These are phyloP conservation scores for Micromys minutus DNA, from an alignment of 2,113 vertebrate genomes.

Conservation along the genomic window DNA sequence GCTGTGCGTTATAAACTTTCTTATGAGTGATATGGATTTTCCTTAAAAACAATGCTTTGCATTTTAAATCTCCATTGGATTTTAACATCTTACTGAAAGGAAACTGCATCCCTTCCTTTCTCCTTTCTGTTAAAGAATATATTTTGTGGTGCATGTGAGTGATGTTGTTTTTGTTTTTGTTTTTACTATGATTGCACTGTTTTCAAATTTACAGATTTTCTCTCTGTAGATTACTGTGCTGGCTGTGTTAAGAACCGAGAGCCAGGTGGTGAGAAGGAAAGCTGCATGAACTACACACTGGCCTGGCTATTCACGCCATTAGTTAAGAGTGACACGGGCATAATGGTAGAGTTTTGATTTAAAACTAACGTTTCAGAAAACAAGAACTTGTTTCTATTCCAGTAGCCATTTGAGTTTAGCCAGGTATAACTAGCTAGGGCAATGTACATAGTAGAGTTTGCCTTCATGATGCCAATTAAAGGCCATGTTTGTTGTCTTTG, in stretches of 20 bases:
- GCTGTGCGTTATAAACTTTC: too few species aligned
- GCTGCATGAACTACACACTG: neutral
- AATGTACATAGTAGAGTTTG: conserved; percentile 26
- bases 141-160: neutral
- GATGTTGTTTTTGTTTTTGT: neutral
- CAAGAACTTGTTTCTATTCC: neutral
- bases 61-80: neutral
- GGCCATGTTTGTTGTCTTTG: neutral
- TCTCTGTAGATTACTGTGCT: neutral
- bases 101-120: neutral
- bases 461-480: conserved; percentile 1
- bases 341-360: neutral
- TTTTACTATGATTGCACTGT: neutral
- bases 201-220: conserved; percentile 5
- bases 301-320: neutral
- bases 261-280: neutral
- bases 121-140: neutral
- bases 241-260: neutral
- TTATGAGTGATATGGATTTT: neutral
- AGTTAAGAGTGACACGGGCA: neutral
- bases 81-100: neutral
- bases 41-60: neutral
- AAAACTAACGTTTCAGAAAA: conserved; percentile 22
- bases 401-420: neutral
- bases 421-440: neutral